Evolutionary conservation across 2,797 vertebrate genomes (phyloP), one percentile per base, ranked within the genome.

Genomic region (Sphenopsis melanotis): DNA sequence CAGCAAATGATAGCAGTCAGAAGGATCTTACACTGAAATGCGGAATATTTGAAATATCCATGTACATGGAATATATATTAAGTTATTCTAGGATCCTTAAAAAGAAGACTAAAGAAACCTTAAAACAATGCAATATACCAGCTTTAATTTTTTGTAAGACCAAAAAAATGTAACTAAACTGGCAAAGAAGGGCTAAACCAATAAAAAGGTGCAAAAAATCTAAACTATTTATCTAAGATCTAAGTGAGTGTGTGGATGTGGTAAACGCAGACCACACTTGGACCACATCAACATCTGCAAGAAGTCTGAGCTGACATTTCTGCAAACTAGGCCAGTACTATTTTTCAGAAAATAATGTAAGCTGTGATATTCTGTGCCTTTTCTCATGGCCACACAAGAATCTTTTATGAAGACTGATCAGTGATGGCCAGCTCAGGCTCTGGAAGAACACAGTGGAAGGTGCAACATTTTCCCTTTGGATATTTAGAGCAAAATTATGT

Each of bases 201-300:
- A 30, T 29, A 41, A 64, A 60, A 82, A 30, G 15, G 15, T 8
- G 2, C 2, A 39, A 49, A 75, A 57, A 39, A 9, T 8, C 12
- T 19, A n/a, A 63, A 32, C 10, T 1, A 47, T n/a, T 22, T 71
- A 44, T 17, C 0, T 17, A 52, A 49, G 27, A 30, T 17, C 0
- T 22, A 59, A 44, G n/a, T 1, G 2, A 72, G 4, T 3, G 2
- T 16, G 27, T 34, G 19, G 41, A 8, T 29, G 39, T 42, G 52
- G 34, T 64, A 78, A 91, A 84, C 12, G 22, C n/a, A 27, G 26
- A 83, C 24, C 27, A 81, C 60, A 42, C 11, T 16, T 42, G 30
- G 10, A 83, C 26, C 15, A 78, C 36, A 36, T 29, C 16, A 66
- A 39, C 47, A 64, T 11, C 61, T 41, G 26, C 44, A 87, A 60